phyloP scores from a whole-genome alignment of 2,797 vertebrate genomes.

The Loriculus beryllinus region DNA sequence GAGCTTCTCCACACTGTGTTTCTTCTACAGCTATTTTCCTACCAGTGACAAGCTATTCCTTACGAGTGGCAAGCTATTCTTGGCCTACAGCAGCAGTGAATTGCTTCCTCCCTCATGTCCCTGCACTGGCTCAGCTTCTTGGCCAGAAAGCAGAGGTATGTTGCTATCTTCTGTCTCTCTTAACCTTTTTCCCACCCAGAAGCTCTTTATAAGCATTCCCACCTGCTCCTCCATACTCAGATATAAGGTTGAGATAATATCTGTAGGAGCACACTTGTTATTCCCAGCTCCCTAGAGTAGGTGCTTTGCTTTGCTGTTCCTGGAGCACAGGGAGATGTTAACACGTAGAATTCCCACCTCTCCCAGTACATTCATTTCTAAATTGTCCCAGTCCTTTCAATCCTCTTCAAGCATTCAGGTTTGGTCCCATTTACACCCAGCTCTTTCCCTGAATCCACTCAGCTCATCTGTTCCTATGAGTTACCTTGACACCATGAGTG shows the following conservation, averaged over 20 bases:
- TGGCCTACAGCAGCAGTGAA: not conserved
- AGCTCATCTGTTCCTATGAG: fast-evolving
- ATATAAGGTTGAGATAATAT: not conserved
- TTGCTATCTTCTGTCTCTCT: not conserved
- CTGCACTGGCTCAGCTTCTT: not conserved
- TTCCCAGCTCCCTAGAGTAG: not conserved
- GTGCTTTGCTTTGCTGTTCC: not conserved
- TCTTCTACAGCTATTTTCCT: not conserved
- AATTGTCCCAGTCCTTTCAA: not conserved
- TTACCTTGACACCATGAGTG: fast-evolving
- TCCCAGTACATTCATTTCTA: not conserved
- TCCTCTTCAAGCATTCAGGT: not conserved
- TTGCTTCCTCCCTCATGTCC: not conserved
- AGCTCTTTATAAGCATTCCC: not conserved
- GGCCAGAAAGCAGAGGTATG: not conserved
- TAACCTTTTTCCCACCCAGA: not conserved
- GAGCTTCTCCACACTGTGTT: not conserved
- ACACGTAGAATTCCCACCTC: not conserved
- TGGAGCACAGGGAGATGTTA: not conserved
- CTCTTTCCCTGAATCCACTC: not conserved
- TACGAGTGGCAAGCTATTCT: not conserved
- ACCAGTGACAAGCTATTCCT: not conserved
- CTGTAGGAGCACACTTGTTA: not conserved
- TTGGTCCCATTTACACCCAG: not conserved
- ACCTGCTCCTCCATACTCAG: not conserved